Percentiles rank a stretch among this genome's conserved stretches.
Evolutionary conservation across 2,888 invertebrate species (phyloP).

Genomic region (Machimus atricapillus): DNA sequence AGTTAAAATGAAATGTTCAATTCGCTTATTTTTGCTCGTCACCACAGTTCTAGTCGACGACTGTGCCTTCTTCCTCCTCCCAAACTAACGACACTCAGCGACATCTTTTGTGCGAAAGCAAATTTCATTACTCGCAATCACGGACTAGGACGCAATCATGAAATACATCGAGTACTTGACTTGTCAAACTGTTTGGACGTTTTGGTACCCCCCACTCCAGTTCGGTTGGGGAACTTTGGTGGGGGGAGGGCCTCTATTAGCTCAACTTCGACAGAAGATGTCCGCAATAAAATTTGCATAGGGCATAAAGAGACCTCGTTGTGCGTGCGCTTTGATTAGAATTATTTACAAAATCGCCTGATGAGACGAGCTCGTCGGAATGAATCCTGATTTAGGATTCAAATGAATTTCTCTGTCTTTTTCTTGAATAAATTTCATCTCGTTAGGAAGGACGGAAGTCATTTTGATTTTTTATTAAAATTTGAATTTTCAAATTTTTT

Average conservation of each 20-base stretch:
- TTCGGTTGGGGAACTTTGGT: not conserved
- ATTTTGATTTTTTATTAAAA: not conserved
- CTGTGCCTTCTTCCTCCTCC: not conserved
- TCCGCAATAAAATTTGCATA: slow-evolving; percentile 15
- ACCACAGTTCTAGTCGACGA: not conserved
- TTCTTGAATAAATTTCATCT: not conserved
- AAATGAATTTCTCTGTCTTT: not conserved
- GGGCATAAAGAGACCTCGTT: not conserved
- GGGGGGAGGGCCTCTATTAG: not conserved
- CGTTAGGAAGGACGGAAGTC: not conserved
- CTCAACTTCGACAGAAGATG: not conserved
- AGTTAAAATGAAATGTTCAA: slow-evolving; percentile 5
- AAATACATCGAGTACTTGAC: slow-evolving; percentile 20
- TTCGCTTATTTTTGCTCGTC: not conserved
- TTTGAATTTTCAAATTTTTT: not conserved
- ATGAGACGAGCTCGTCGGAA: not conserved
- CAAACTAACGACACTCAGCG: not conserved
- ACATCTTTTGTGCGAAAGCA: not conserved
- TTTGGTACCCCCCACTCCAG: not conserved
- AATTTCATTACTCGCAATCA: slow-evolving; percentile 33
- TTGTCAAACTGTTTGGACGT: not conserved
- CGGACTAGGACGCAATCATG: not conserved
- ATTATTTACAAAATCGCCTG: not conserved
- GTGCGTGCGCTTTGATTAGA: not conserved
- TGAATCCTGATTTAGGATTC: not conserved